Conservation (phyloP, 2,888 invertebrate genomes). For the Neoascia interrupta region DNA sequence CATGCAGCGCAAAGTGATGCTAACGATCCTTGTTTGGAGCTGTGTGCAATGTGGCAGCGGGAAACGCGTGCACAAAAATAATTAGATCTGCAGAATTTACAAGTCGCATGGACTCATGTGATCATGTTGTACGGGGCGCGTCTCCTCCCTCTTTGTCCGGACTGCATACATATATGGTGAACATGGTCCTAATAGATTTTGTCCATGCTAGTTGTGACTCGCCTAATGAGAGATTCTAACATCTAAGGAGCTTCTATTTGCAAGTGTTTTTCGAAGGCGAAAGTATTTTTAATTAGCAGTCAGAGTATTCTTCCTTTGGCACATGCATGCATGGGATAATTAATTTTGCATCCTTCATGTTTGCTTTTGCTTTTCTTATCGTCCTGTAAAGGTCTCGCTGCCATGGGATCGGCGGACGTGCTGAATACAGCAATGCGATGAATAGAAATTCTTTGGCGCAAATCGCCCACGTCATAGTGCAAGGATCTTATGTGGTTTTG, state of each 20-base stretch:
- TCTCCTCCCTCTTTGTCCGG: conserved; percentile 21
- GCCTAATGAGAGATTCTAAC: conserved; percentile 58
- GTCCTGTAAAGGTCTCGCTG: conserved; percentile 32
- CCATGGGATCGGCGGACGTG: conserved; percentile 50
- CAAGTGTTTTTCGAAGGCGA: conserved; percentile 68
- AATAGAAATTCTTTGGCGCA: conserved; percentile 38
- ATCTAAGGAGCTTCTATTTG: conserved; percentile 19
- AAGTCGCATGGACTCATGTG: conserved; percentile 53
- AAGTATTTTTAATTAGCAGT: conserved; percentile 67
- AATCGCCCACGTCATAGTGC: conserved; percentile 42
- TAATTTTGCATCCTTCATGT: conserved; percentile 62
- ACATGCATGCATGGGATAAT: conserved; percentile 47
- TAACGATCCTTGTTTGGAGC: conserved; percentile 65
- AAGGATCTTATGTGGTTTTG: background rate
- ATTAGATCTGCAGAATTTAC: conserved; percentile 66
- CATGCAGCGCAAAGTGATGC: conserved; percentile 51
- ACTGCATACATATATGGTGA: conserved; percentile 26
- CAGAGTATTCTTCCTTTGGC: background rate
- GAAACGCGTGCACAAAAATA: conserved; percentile 67
- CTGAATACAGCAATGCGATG: conserved; percentile 17
- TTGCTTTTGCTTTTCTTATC: conserved; percentile 47
- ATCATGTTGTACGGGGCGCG: conserved; percentile 60
- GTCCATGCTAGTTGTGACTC: conserved; percentile 54
- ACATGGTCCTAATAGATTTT: conserved; percentile 65
- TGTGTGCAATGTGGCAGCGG: conserved; percentile 17